These are phyloP conservation scores for Brachyopa scutellaris DNA, from an alignment of 2,888 invertebrate species.

Conservation along the genomic window DNA sequence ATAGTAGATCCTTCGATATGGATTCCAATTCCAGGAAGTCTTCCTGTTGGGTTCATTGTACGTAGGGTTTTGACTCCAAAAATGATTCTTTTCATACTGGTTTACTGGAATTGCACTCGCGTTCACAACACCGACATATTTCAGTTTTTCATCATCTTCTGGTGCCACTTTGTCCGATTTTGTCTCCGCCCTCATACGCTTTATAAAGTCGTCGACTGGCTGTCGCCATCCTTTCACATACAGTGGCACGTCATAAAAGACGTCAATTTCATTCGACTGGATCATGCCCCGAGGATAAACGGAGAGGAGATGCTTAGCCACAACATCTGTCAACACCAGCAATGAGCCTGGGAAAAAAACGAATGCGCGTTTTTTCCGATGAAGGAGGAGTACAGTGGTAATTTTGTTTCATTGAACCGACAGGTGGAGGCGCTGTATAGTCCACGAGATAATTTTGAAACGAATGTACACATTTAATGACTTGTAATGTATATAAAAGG, in stretches of 20 bases:
- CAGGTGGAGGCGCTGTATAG: not conserved
- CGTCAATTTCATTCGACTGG: conserved; percentile 49
- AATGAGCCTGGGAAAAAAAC: conserved; percentile 45
- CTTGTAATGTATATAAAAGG: too few species aligned
- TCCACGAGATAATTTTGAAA: not conserved
- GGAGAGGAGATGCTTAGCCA: not conserved
- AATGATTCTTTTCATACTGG: too few species aligned
- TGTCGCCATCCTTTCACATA: conserved; percentile 53
- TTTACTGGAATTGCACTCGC: conserved; percentile 29
- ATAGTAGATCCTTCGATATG: too few species aligned
- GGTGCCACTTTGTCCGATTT: not conserved
- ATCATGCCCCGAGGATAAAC: conserved; percentile 25
- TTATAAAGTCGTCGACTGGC: conserved; percentile 13
- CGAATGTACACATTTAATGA: not conserved
- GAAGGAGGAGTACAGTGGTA: conserved; percentile 6
- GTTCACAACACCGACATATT: conserved; percentile 25
- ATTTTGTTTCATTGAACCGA: not conserved
- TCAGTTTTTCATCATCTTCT: conserved; percentile 2
- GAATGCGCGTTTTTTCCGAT: conserved; percentile 44
- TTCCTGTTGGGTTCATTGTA: too few species aligned
- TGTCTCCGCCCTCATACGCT: not conserved
- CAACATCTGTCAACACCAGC: conserved; percentile 35
- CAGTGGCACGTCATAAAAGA: conserved; percentile 51
- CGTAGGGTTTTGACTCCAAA: too few species aligned
- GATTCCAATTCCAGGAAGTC: too few species aligned